A percentile compares a stretch with the other conserved stretches of the same genome.
phyloP scores from a whole-genome alignment of 2,113 vertebrate species.

The Pogonocichla stellata region DNA sequence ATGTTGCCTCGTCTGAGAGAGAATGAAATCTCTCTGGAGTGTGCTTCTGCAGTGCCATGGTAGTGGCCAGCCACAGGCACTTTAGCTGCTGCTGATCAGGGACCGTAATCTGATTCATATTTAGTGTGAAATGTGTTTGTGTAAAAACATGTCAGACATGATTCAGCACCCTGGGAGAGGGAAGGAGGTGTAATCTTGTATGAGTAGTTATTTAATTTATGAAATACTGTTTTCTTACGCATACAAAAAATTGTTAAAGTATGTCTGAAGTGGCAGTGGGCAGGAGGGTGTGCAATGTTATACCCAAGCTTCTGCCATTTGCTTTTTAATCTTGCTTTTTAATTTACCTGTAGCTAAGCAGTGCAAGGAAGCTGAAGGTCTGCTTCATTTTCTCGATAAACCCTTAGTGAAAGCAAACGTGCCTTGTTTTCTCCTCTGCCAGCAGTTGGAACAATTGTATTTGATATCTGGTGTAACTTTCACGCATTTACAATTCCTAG shows the following conservation, averaged over 20 bases:
- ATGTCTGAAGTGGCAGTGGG: background rate
- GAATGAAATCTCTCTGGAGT: background rate
- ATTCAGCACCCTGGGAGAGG: background rate
- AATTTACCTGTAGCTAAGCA: background rate
- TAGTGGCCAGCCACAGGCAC: background rate
- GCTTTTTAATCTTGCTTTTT: background rate
- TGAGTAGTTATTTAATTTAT: background rate
- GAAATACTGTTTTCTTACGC: background rate
- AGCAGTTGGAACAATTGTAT: background rate
- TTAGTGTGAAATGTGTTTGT: background rate
- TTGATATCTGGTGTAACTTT: background rate
- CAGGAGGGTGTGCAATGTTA: background rate
- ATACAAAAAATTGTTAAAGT: background rate
- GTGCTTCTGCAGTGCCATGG: background rate
- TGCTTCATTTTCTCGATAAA: background rate
- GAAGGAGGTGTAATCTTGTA: background rate
- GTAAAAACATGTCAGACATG: background rate
- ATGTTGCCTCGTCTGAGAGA: fast-evolving
- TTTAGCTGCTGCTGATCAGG: background rate
- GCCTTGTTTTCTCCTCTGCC: background rate
- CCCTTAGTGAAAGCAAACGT: background rate
- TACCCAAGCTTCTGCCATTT: background rate
- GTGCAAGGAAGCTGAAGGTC: background rate
- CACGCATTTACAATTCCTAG: background rate
- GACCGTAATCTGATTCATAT: background rate